A percentile compares a stretch with the other conserved stretches of the same genome.
These are phyloP conservation scores for Oxyscelio sp. DNA, from an alignment of 2,888 invertebrate species.

Conservation along the genomic window DNA sequence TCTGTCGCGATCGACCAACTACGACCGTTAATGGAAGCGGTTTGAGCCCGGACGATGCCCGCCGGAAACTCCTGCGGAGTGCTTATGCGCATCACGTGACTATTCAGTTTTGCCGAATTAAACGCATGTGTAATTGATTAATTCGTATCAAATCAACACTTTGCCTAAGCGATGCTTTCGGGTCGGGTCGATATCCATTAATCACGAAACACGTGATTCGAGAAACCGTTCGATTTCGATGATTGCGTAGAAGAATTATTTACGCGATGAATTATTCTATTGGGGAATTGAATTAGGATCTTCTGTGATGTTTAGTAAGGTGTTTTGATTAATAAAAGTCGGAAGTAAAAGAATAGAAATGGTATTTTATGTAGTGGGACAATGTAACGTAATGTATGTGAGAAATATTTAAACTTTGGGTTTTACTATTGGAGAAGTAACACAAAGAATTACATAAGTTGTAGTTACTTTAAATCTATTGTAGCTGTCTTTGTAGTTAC, in stretches of 20 bases:
- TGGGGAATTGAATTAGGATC: background rate
- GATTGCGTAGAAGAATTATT: slow-evolving; percentile 9
- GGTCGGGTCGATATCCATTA: slow-evolving; percentile 52
- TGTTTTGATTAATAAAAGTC: too few species aligned
- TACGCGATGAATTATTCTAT: too few species aligned
- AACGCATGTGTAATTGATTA: slow-evolving; percentile 81
- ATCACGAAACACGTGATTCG: slow-evolving; percentile 20
- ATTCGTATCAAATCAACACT: slow-evolving; percentile 81
- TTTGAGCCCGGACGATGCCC: slow-evolving; percentile 77
- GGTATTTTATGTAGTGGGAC: too few species aligned
- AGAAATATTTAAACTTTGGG: too few species aligned
- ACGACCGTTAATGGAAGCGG: slow-evolving; percentile 86
- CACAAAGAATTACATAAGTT: too few species aligned
- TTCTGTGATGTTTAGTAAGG: too few species aligned
- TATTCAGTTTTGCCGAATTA: slow-evolving; percentile 66
- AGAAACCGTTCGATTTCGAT: background rate
- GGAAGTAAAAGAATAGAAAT: too few species aligned
- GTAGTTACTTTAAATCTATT: too few species aligned
- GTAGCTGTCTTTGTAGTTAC: too few species aligned
- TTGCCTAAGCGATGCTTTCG: slow-evolving; percentile 58
- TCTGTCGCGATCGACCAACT: slow-evolving; percentile 86
- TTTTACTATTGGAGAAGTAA: too few species aligned
- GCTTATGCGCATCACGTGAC: slow-evolving; percentile 74
- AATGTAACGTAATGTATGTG: too few species aligned
- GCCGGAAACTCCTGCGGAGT: slow-evolving; percentile 68